Evolutionary conservation across 2,797 vertebrate species (phyloP), one percentile per base, ranked within the genome.

Genomic region (Semotilus atromaculatus): DNA sequence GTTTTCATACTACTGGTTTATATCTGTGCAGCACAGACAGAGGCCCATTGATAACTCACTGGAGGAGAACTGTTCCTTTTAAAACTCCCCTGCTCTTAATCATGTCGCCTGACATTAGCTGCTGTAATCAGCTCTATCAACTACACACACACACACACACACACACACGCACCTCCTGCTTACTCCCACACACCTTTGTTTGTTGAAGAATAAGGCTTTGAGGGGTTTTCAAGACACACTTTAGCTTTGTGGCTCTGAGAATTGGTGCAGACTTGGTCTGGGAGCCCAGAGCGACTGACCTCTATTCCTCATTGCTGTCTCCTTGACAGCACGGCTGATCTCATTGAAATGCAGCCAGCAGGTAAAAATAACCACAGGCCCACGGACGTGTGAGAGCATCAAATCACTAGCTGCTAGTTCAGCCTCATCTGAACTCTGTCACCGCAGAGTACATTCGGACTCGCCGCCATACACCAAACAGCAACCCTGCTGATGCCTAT

Each of bases 321-420:
- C 86, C 84, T 89, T 89, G 86, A 87, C 88, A 87, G 83, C 83
- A 51, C 64, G 48, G 81, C 67, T 66, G 80, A 26, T 83, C 84
- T 89, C 83, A 84, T 86, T 89, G 88, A 86, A 85, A 89, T 85
- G 86, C 80, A 85, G 77, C 72, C 81, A 87, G 88, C 74, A 60
- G 81, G 84, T 87, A 82, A 86, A 89, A 89, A 81, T 87, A 87
- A 78, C 81, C 83, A 81, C 68, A 51, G 66, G 77, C 80, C 80
- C 40, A 48, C 23, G 48, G 83, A 85, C 40, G 29, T 76, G 80
- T 55, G 80, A 87, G 80, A 86, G 81, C 71, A 75, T 82, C 70
- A 83, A 79, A 85, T 71, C 79, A 19, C 60, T 84, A 53, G 66
- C 80, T 83, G 67, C 76, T 86, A 77, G 66, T 72, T 73, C 74